Evolutionary conservation across 2,797 vertebrate genomes (phyloP), one percentile per base, ranked within the genome.

Genomic region (Choloepus didactylus): DNA sequence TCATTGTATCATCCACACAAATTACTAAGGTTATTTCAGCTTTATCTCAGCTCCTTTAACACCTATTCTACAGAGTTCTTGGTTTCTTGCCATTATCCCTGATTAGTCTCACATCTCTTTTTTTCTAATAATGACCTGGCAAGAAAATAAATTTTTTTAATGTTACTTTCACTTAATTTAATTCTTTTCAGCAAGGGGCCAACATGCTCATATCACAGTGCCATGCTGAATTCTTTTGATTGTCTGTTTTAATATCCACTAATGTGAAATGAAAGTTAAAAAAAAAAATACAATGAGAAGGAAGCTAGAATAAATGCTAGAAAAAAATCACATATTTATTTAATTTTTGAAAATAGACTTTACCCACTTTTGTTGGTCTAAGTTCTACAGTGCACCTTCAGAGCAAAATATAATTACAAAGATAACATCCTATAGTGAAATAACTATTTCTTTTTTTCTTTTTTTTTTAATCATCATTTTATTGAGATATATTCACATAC

Each of bases 1-100:
- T 97, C 96, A 88, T 41, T 89, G 87, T 46, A 31, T 94, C 83
- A 60, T 10, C 96, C 97, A 80, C 94, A 95, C 96, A 97, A 97
- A 97, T 94, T 56, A 96, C 59, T 41, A n/a, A 93, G 82, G 91
- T 91, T 85, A 94, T 94, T 97, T 85, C 83, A 82, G 44, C 62
- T 96, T 94, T 84, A 79, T 94, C 86, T 92, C 91, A 96, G 69
- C 64, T 96, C 90, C 67, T 16, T 14, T 94, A 76, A 2, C 92
- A 49, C 23, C 84, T 92, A 38, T 31, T 85, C 29, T 91, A 96
- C 93, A 94, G 81, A 92, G 18, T 77, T 94, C 73, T 51, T 60
- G 29, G 56, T 81, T 95, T 56, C 29, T 82, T 82, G 72, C 76
- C 84, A 49, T 97, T 96, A 83, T 72, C 91, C 80, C 9, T 96